These are phyloP conservation scores for Chloroceryle aenea DNA, from an alignment of 2,113 vertebrate species.

Conservation along the genomic window DNA sequence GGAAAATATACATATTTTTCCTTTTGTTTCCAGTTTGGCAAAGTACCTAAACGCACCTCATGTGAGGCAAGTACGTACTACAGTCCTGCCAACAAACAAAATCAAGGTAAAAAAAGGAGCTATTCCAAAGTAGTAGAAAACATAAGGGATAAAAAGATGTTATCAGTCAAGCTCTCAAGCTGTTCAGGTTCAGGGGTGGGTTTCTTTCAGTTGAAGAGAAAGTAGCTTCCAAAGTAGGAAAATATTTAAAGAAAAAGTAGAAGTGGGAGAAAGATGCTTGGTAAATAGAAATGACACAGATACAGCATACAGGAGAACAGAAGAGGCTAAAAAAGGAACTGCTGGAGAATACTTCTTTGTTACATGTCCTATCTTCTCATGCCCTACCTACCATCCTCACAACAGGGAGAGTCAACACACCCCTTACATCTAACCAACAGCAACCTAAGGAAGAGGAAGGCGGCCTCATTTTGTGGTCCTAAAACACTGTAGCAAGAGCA, in stretches of 20 bases:
- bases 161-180: neutral
- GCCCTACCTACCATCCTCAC: slow-evolving; percentile 23
- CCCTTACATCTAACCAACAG: neutral
- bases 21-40: neutral
- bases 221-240: neutral
- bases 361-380: slow-evolving; percentile 6
- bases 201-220: neutral
- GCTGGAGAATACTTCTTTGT: neutral
- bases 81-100: neutral
- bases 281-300: slow-evolving; percentile 39
- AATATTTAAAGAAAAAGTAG: neutral
- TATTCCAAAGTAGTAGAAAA: neutral
- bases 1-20: neutral
- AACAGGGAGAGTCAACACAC: neutral
- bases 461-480: neutral
- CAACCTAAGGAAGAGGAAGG: neutral
- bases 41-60: neutral
- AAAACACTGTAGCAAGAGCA: neutral
- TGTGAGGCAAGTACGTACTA: neutral
- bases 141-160: neutral
- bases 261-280: neutral
- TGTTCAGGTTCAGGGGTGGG: neutral
- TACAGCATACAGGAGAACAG: neutral
- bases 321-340: slow-evolving; percentile 52
- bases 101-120: neutral